A percentile compares a stretch with the other conserved stretches of the same genome.
Evolutionary conservation across 2,797 vertebrate genomes (phyloP).

Genomic region (Pristis pectinata): DNA sequence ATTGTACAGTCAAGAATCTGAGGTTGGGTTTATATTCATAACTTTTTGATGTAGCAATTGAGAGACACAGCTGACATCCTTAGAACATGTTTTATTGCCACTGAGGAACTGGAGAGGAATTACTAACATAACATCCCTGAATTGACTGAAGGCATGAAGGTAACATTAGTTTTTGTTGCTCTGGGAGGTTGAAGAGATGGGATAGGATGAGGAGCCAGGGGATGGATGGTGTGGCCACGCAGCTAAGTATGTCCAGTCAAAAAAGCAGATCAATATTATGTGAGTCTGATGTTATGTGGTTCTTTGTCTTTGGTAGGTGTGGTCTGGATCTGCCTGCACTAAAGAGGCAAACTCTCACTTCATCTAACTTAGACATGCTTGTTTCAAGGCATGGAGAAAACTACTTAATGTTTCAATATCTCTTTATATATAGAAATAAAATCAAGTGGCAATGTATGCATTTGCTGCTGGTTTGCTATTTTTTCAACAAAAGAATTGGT

Average conservation of each 20-base stretch:
- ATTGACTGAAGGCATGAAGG: neutral
- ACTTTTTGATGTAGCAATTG: too few species aligned
- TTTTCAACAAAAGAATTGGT: neutral
- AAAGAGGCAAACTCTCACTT: neutral
- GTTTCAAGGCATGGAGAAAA: neutral
- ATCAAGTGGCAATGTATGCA: neutral
- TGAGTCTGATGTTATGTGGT: neutral
- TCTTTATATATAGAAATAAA: neutral
- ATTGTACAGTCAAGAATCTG: too few species aligned
- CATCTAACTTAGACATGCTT: neutral
- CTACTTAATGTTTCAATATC: neutral
- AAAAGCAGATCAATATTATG: neutral
- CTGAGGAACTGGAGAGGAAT: neutral
- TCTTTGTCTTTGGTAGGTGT: neutral
- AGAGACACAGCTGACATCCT: too few species aligned
- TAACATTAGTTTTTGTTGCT: too few species aligned
- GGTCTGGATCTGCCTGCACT: neutral
- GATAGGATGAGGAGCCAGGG: too few species aligned
- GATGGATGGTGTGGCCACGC: neutral
- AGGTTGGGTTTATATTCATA: too few species aligned
- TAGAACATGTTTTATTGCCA: neutral
- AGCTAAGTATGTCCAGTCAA: neutral
- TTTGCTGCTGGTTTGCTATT: neutral
- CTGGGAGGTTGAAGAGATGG: too few species aligned
- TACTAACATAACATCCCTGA: neutral